These are phyloP conservation scores for Apotomis turbidana DNA, from an alignment of 2,888 invertebrate genomes.

Conservation along the genomic window DNA sequence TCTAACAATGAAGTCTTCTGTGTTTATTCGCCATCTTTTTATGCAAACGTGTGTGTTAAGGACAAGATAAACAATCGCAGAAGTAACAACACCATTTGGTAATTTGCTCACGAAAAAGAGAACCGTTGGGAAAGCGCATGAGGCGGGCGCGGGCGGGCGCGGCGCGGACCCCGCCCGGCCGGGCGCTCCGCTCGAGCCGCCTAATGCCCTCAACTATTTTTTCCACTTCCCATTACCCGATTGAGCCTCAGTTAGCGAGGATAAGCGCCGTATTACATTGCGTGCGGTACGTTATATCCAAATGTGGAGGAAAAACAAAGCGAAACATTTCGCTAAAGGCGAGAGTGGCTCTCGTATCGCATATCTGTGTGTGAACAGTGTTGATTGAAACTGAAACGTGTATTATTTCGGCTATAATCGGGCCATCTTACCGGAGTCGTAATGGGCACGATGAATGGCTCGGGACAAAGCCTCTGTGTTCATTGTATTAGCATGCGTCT, in stretches of 20 bases:
- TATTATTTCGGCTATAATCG: neutral
- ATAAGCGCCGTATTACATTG: conserved; percentile 1
- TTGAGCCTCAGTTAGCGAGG: neutral
- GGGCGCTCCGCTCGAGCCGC: neutral
- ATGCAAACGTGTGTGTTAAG: conserved; percentile 18
- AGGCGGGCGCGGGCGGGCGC: neutral
- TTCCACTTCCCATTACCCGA: conserved; percentile 8
- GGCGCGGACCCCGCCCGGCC: too few relatives aligned
- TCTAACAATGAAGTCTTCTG: neutral
- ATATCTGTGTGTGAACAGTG: neutral
- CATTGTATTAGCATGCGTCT: neutral
- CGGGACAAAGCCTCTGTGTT: conserved; percentile 1
- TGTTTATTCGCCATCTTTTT: conserved; percentile 13
- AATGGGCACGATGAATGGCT: neutral
- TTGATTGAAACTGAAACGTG: conserved; percentile 8
- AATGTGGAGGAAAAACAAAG: neutral
- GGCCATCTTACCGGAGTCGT: neutral
- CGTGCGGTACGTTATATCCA: neutral
- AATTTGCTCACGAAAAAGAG: conserved; percentile 6
- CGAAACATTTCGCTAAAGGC: neutral
- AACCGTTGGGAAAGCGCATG: neutral
- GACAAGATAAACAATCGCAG: conserved; percentile 14
- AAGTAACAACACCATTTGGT: conserved; percentile 15
- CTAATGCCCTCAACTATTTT: conserved; percentile 1
- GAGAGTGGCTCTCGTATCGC: neutral